A percentile compares a stretch with the other conserved stretches of the same genome.
Conservation (phyloP, 2,113 vertebrate species). For the Oenanthe melanoleuca region DNA sequence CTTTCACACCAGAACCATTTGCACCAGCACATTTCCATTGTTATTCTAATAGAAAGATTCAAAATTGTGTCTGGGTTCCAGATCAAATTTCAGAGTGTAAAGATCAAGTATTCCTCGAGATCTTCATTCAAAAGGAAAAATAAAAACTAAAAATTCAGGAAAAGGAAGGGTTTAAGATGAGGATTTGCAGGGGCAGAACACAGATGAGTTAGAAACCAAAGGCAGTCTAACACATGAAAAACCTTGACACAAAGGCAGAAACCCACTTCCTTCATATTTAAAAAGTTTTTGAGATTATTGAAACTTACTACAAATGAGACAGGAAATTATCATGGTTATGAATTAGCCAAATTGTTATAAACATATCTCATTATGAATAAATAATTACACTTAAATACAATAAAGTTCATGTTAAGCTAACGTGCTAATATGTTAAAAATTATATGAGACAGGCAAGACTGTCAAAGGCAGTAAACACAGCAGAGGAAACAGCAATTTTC, state of each 20-base stretch:
- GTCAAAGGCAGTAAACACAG: neutral
- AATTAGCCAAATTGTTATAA: neutral
- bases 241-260: neutral
- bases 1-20: neutral
- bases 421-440: neutral
- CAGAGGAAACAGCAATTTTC: neutral
- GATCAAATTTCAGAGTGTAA: neutral
- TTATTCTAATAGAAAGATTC: neutral
- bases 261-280: neutral
- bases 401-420: neutral
- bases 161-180: neutral
- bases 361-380: neutral
- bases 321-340: neutral
- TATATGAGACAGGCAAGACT: neutral
- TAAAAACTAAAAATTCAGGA: neutral
- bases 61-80: neutral
- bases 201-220: neutral
- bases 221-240: neutral
- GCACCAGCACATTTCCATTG: accelerated
- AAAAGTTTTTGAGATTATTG: neutral
- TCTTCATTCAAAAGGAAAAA: neutral
- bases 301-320: neutral
- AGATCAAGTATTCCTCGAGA: neutral
- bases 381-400: neutral
- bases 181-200: neutral